These are phyloP conservation scores for Anoplopoma fimbria DNA, from an alignment of 2,113 vertebrate species.

Conservation along the genomic window DNA sequence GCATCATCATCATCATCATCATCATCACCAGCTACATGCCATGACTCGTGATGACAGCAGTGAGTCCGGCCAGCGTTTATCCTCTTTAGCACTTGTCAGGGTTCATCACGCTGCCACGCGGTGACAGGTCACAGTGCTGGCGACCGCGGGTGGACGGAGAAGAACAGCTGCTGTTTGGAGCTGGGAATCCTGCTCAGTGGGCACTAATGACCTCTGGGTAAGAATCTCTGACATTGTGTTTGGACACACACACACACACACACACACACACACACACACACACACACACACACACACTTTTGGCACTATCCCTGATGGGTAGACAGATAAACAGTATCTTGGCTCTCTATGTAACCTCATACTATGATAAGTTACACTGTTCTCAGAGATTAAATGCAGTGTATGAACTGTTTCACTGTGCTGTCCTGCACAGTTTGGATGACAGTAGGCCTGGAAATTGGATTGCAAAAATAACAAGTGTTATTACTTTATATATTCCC, in stretches of 20 bases:
- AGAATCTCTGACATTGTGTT: neutral
- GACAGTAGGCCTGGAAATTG: too few species aligned
- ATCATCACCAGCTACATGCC: neutral
- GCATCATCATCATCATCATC: neutral
- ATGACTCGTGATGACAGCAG: constrained; percentile 36
- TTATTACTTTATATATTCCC: too few species aligned
- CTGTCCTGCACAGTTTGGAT: too few species aligned
- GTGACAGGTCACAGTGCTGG: constrained; percentile 5
- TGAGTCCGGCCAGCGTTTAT: constrained; percentile 33
- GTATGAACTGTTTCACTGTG: too few species aligned
- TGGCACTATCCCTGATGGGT: neutral
- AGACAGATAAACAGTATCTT: neutral
- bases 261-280: too few species aligned
- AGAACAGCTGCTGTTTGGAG: constrained; percentile 5
- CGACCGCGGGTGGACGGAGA: neutral
- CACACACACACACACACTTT: neutral
- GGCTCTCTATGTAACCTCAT: too few species aligned
- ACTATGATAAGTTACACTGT: too few species aligned
- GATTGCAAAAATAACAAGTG: too few species aligned
- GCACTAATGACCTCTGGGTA: neutral
- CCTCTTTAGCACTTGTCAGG: constrained; percentile 44
- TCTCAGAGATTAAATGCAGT: too few species aligned
- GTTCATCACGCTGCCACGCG: constrained; percentile 10
- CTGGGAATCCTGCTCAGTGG: neutral
- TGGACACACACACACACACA: too few species aligned